Conservation (phyloP, 2,797 vertebrate species). For the Rhabdomys pumilio region DNA sequence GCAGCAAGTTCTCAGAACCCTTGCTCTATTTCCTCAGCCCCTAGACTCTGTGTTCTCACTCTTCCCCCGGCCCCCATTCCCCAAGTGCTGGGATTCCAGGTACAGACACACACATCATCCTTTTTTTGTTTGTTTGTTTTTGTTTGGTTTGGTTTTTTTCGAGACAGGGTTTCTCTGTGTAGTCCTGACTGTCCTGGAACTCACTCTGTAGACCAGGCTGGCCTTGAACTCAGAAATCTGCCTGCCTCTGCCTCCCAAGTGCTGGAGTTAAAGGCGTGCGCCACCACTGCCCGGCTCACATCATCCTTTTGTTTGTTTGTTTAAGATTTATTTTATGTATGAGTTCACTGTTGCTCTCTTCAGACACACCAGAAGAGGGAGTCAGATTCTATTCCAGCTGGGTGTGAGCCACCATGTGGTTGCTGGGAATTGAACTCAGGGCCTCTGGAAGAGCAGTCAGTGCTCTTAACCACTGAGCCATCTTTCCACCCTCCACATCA, state of each 20-base stretch:
- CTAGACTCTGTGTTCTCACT: not conserved
- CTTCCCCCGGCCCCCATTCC: not conserved
- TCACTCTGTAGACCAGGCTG: too few relatives aligned
- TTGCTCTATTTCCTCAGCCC: not conserved
- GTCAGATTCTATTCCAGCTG: not conserved
- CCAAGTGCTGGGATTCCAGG: not conserved
- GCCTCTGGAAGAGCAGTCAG: not conserved
- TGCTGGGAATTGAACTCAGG: not conserved
- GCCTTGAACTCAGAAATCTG: too few relatives aligned
- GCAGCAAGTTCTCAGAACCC: not conserved
- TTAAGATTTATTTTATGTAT: not conserved
- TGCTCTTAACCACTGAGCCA: not conserved
- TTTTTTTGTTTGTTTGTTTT: too few relatives aligned
- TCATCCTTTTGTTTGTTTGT: not conserved
- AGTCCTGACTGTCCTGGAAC: too few relatives aligned
- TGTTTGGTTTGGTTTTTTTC: too few relatives aligned
- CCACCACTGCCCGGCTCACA: too few relatives aligned
- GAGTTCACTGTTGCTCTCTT: not conserved
- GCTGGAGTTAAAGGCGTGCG: too few relatives aligned
- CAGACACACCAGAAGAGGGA: not conserved
- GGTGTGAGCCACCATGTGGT: not conserved
- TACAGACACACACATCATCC: too few relatives aligned
- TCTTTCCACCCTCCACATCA: not conserved
- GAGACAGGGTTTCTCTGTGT: too few relatives aligned
- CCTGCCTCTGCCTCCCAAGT: too few relatives aligned